A percentile compares a stretch with the other conserved stretches of the same genome.
Evolutionary conservation across 2,113 vertebrate genomes (phyloP).

Genomic region (Chamaea fasciata): DNA sequence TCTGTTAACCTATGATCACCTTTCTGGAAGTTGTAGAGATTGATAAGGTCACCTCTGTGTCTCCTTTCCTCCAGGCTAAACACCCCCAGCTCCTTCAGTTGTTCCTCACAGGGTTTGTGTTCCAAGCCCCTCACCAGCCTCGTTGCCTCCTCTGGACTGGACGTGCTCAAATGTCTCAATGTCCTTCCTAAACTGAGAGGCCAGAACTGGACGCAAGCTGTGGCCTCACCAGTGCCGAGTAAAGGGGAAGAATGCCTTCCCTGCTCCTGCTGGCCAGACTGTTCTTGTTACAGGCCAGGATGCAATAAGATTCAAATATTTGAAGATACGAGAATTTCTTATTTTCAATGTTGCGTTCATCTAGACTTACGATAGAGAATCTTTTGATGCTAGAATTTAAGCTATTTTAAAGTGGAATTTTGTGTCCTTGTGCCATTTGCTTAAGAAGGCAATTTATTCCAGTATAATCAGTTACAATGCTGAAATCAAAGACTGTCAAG

Average conservation of each 20-base stretch:
- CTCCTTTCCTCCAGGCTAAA: not conserved
- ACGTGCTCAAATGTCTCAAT: fast-evolving
- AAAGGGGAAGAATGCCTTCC: not conserved
- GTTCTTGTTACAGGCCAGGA: not conserved
- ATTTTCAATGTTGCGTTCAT: not conserved
- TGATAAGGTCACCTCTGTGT: not conserved
- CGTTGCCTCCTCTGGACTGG: not conserved
- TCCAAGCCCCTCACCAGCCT: not conserved
- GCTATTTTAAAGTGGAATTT: not conserved
- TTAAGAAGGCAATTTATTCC: not conserved
- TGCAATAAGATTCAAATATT: not conserved
- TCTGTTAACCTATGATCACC: not conserved
- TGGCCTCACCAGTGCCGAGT: too few species aligned
- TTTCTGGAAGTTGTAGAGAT: not conserved
- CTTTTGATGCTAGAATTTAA: not conserved
- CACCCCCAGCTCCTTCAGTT: not conserved
- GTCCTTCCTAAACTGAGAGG: not conserved
- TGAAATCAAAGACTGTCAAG: not conserved
- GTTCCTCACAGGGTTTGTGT: not conserved
- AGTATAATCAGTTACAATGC: not conserved
- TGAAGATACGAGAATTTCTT: not conserved
- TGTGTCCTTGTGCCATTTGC: not conserved
- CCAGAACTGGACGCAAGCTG: not conserved
- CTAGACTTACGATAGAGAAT: not conserved
- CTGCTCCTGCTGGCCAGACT: not conserved